phyloP scores from a whole-genome alignment of 2,888 invertebrate species.

The Norana najaformis region DNA sequence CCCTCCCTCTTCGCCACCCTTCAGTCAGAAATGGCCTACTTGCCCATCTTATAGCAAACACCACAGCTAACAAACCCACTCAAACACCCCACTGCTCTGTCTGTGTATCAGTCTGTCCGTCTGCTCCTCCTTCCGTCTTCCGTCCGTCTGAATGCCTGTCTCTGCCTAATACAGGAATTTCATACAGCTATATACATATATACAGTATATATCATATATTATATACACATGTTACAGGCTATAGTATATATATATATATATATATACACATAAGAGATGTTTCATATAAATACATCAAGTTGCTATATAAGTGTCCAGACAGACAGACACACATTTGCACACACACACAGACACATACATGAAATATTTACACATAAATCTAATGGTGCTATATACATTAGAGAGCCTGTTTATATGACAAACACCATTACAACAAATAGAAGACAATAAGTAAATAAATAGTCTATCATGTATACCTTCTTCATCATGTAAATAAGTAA shows the following conservation, averaged over 20 bases:
- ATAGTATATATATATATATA: neutral
- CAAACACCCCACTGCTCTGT: neutral
- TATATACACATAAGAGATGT: neutral
- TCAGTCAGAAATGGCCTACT: neutral
- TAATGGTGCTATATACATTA: too few relatives aligned
- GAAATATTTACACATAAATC: neutral
- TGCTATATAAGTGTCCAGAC: too few relatives aligned
- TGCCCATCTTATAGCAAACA: neutral
- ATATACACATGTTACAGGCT: too few relatives aligned
- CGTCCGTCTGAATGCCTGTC: neutral
- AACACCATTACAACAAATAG: too few relatives aligned
- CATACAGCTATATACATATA: too few relatives aligned
- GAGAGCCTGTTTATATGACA: too few relatives aligned
- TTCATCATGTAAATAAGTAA: too few relatives aligned
- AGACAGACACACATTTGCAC: neutral
- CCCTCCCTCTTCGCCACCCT: neutral
- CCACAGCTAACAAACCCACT: neutral
- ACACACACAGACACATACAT: neutral
- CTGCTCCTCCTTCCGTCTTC: neutral
- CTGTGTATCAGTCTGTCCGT: neutral
- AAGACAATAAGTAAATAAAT: too few relatives aligned
- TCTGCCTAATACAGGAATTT: too few relatives aligned
- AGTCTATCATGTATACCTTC: too few relatives aligned
- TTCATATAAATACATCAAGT: constrained; percentile 7
- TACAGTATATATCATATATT: neutral